Evolutionary conservation across 2,113 vertebrate species (phyloP).

Genomic region (Eublepharis macularius): DNA sequence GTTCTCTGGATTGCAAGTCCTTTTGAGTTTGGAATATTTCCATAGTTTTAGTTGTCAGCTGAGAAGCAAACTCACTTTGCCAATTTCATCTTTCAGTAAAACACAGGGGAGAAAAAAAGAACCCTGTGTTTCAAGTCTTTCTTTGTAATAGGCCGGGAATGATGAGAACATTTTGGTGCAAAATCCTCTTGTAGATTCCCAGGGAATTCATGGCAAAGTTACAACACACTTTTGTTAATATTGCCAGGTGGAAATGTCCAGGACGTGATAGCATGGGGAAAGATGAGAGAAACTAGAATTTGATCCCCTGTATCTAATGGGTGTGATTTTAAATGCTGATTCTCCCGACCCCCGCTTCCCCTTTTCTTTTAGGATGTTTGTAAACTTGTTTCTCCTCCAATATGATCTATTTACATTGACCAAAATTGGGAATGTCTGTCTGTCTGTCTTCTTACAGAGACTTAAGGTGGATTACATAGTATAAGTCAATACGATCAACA

Average conservation of each 20-base stretch:
- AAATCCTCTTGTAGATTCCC: constrained; percentile 52
- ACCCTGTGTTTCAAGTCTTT: not conserved
- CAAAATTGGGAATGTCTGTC: too few relatives aligned
- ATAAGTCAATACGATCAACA: too few relatives aligned
- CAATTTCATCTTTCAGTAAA: not conserved
- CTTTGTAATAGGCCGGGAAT: constrained; percentile 35
- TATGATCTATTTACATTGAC: not conserved
- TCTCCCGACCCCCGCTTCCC: too few relatives aligned
- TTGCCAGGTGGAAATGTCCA: constrained; percentile 28
- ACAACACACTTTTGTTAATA: constrained; percentile 28
- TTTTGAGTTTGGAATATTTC: constrained; percentile 8
- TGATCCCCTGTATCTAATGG: constrained; percentile 39
- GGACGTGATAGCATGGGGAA: constrained; percentile 17
- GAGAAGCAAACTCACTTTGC: not conserved
- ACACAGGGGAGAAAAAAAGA: not conserved
- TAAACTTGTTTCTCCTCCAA: not conserved
- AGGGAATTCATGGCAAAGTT: constrained; percentile 44
- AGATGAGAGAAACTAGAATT: not conserved
- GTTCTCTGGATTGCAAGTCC: constrained; percentile 25
- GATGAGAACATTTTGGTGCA: constrained; percentile 42
- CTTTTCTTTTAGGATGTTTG: not conserved
- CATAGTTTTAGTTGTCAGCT: not conserved
- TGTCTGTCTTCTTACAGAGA: too few relatives aligned
- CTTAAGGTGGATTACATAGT: too few relatives aligned
- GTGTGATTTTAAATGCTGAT: not conserved